A percentile compares a stretch with the other conserved stretches of the same genome.
These are phyloP conservation scores for Xylocopa sonorina DNA, from an alignment of 1,140 invertebrate genomes.

Conservation along the genomic window DNA sequence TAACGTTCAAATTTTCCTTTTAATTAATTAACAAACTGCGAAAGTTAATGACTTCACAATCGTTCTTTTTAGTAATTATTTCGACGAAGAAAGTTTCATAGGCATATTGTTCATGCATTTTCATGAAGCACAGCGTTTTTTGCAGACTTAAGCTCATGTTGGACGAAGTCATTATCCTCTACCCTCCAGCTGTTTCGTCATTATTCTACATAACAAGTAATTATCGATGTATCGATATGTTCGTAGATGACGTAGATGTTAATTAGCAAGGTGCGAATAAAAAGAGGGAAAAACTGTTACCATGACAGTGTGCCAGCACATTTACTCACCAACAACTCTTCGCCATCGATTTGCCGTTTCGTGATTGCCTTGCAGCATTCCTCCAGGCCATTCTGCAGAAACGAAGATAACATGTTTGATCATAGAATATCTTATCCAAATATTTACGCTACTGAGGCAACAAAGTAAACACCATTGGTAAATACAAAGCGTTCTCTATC, in stretches of 20 bases:
- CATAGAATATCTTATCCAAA: slow-evolving; percentile 13
- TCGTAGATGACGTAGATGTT: background rate
- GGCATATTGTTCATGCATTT: no score
- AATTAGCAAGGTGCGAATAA: background rate
- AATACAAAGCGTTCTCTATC: background rate
- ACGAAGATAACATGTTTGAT: slow-evolving; percentile 21
- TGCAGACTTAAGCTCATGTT: no score
- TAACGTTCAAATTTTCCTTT: background rate
- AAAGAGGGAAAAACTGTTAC: background rate
- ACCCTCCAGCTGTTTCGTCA: background rate
- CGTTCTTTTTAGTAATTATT: no score
- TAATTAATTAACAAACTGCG: background rate
- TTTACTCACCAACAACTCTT: slow-evolving; percentile 74
- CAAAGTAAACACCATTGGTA: no score
- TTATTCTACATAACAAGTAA: no score
- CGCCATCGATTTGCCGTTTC: slow-evolving; percentile 75
- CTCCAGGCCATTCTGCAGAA: slow-evolving; percentile 74
- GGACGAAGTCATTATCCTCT: background rate
- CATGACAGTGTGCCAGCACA: background rate
- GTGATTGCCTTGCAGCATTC: slow-evolving; percentile 73
- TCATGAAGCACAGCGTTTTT: no score
- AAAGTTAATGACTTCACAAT: background rate
- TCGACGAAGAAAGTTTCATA: no score
- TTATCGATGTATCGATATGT: background rate
- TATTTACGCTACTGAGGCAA: background rate